phyloP scores from a whole-genome alignment of 2,797 vertebrate species.

The Etheostoma nigrum region DNA sequence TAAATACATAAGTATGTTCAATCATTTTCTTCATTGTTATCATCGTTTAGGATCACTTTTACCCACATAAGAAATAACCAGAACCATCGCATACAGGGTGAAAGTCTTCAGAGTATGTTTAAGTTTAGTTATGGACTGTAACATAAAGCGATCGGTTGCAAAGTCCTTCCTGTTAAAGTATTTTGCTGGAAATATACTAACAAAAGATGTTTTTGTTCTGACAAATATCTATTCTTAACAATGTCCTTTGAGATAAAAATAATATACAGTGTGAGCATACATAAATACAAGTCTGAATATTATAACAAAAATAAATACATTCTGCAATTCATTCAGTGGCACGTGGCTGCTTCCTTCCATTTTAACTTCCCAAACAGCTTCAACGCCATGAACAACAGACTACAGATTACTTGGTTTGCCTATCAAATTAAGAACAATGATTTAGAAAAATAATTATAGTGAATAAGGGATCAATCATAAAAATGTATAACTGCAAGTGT shows the following conservation, averaged over 20 bases:
- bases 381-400: slow-evolving; percentile 7
- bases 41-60: slow-evolving; percentile 31
- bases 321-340: not conserved
- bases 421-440: slow-evolving; percentile 5
- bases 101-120: slow-evolving; percentile 25
- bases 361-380: slow-evolving; percentile 28
- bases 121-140: slow-evolving; percentile 22
- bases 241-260: slow-evolving; percentile 14
- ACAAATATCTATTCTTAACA: slow-evolving; percentile 17
- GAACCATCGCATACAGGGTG: slow-evolving; percentile 37
- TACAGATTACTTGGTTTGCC: slow-evolving; percentile 8
- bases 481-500: not conserved
- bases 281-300: slow-evolving; percentile 31
- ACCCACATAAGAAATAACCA: slow-evolving; percentile 46
- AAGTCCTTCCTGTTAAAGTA: slow-evolving; percentile 26
- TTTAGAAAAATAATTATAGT: not conserved
- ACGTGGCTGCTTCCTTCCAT: slow-evolving; percentile 11
- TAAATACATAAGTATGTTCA: slow-evolving; percentile 61
- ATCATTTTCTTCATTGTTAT: slow-evolving; percentile 41
- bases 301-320: slow-evolving; percentile 57
- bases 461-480: not conserved
- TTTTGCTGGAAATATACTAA: slow-evolving; percentile 19
- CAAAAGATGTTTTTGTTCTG: slow-evolving; percentile 22
- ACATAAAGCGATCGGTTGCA: slow-evolving; percentile 5
- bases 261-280: slow-evolving; percentile 13